Evolutionary conservation across 2,888 invertebrate species (phyloP), one percentile per base, ranked within the genome.

Genomic region (Andrena fulva): DNA sequence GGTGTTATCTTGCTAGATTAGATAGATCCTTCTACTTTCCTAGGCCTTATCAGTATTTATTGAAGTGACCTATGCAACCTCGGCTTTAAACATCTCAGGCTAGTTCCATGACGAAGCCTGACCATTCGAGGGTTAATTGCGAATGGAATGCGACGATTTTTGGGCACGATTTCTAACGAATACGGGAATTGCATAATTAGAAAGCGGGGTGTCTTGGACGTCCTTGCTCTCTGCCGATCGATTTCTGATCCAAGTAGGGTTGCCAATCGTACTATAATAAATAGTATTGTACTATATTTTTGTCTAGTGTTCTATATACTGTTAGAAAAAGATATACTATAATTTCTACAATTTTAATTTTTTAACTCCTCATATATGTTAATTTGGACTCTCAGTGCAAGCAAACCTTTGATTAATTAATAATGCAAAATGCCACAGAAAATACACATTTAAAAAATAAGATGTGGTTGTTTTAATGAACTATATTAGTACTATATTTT

Each of bases 131-230:
- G 56, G 68, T 75, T 63, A 78, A 78, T 78, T 75, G 33, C 8
- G 7, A 7, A 16, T 7, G 62, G 35, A 52, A 52, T 8, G 24
- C 59, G 60, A 29, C 4, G 20, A 52, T 67, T 29, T 56, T 54
- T 10, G 33, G 6, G 56, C 12, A 60, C 63, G 78, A 72, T 84
- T 84, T 82, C 84, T 69, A 84, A 82, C 59, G 62, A 35, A 54
- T 1, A 60, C 50, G 12, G 1, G 35, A 33, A 27, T 85, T 84
- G 66, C 80, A 60, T 80, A 59, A 77, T 80, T 85, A 78, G 83
- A 85, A 80, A 77, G 77, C 56, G 68, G 31, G 29, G n/a, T 16
- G 54, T 56, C 16, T 12, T 27, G 2, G 7, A 1, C 2, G 12
- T 33, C 29, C 27, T 54, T 2, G 35, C 48, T 48, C 50, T 69